These are phyloP conservation scores for Solea solea DNA, from an alignment of 2,113 vertebrate species.

Conservation along the genomic window DNA sequence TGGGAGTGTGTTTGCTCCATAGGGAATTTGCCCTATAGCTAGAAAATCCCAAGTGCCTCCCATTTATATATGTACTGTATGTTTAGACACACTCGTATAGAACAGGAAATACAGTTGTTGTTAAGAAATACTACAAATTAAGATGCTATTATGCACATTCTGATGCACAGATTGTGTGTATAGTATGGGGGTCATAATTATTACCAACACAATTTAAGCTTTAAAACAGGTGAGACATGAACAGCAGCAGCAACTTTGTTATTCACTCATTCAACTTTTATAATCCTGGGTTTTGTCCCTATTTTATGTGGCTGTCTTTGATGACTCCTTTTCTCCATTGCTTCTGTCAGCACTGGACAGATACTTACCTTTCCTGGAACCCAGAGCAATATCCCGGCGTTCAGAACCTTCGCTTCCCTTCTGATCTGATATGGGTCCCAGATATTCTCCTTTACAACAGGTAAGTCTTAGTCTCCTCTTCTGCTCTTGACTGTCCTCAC, in stretches of 20 bases:
- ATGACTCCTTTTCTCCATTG: background rate
- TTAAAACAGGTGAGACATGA: no score
- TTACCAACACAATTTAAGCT: no score
- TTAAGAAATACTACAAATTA: no score
- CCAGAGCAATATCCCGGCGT: slow-evolving; percentile 86
- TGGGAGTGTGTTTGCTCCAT: slow-evolving; percentile 28
- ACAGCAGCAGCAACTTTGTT: no score
- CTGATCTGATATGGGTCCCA: slow-evolving; percentile 89
- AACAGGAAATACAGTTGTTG: no score
- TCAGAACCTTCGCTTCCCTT: slow-evolving; percentile 88
- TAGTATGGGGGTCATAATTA: no score
- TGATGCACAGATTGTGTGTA: no score
- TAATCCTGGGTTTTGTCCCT: background rate
- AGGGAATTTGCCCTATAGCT: slow-evolving; percentile 27
- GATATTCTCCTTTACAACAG: slow-evolving; percentile 95
- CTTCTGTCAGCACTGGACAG: slow-evolving; percentile 83
- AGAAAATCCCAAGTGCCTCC: slow-evolving; percentile 38
- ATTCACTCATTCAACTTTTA: background rate
- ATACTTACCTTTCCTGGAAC: slow-evolving; percentile 89
- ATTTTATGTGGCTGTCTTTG: background rate
- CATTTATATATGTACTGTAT: background rate
- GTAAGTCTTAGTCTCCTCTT: slow-evolving; percentile 63
- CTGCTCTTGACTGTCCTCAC: background rate
- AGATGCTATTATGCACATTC: no score
- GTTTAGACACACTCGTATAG: background rate